A percentile compares a stretch with the other conserved stretches of the same genome.
Conservation (phyloP, 2,888 invertebrate genomes). For the Drosophila hamatofila region DNA sequence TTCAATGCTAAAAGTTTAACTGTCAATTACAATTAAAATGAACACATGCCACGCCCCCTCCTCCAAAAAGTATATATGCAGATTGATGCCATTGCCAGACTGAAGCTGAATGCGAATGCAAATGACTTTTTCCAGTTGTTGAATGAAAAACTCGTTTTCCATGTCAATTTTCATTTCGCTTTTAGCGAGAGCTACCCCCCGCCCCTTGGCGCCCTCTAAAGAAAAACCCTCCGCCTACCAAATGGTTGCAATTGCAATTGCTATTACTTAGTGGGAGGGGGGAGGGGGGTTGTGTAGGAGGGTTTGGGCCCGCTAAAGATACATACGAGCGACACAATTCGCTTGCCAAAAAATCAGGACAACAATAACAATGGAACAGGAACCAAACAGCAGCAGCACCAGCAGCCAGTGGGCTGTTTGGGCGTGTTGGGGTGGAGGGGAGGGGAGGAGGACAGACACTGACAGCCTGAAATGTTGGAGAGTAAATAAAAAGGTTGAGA, state of each 20-base stretch:
- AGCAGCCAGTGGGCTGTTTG: background rate
- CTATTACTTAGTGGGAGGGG: conserved; percentile 28
- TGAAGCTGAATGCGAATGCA: conserved; percentile 20
- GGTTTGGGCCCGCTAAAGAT: conserved; percentile 48
- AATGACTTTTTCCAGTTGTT: conserved; percentile 16
- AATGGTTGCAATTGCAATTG: conserved; percentile 38
- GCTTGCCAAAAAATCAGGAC: conserved; percentile 62
- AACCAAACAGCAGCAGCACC: conserved; percentile 35
- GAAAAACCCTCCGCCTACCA: background rate
- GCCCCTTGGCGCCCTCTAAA: background rate
- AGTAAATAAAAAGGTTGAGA: conserved; percentile 17
- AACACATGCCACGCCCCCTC: conserved; percentile 36
- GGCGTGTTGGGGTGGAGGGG: too few species aligned
- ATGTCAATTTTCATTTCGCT: conserved; percentile 52
- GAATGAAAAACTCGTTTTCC: conserved; percentile 52
- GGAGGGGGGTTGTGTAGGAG: background rate
- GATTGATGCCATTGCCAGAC: conserved; percentile 51
- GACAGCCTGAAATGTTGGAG: conserved; percentile 24
- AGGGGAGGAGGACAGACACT: background rate
- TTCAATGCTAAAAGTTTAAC: conserved; percentile 39
- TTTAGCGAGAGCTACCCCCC: conserved; percentile 11
- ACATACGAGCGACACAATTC: conserved; percentile 75
- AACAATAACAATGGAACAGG: conserved; percentile 57
- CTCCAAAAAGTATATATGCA: conserved; percentile 22
- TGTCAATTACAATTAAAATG: conserved; percentile 37